Conservation (phyloP, 1,140 invertebrate genomes). For the Leptonema lineaticorne region DNA sequence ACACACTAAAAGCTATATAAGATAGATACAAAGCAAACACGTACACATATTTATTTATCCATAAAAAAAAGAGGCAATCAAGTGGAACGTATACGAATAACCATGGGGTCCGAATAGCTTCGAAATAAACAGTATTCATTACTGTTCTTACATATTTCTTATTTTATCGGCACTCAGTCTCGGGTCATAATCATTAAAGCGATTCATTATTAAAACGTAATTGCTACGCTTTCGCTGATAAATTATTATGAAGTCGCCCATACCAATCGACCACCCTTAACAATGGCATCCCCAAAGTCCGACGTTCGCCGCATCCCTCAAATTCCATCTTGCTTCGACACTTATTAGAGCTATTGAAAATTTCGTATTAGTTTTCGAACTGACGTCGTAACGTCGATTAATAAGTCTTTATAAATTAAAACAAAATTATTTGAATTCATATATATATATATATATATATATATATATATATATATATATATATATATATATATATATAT, state of each 20-base stretch:
- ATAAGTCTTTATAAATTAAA: too few species aligned
- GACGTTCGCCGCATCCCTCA: too few species aligned
- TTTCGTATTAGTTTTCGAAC: slow-evolving; percentile 2
- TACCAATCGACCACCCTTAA: too few species aligned
- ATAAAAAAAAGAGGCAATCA: slow-evolving; percentile 13
- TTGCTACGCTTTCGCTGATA: slow-evolving; percentile 9
- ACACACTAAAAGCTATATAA: background rate
- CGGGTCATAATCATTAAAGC: slow-evolving; percentile 19
- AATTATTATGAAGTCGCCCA: slow-evolving; percentile 1
- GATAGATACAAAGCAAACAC: too few species aligned
- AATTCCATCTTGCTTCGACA: too few species aligned
- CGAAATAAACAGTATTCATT: background rate
- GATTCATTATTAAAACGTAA: slow-evolving; percentile 16
- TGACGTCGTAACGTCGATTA: background rate
- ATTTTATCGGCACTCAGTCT: slow-evolving; percentile 12
- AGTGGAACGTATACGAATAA: background rate
- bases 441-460: too few species aligned
- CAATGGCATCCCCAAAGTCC: too few species aligned
- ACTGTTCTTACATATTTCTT: slow-evolving; percentile 13
- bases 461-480: too few species aligned
- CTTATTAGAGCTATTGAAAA: background rate
- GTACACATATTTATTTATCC: too few species aligned
- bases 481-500: too few species aligned
- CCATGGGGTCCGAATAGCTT: background rate
- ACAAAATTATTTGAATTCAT: too few species aligned